Evolutionary conservation across 1,140 invertebrate genomes (phyloP).

Genomic region (Harlomillsia oculata): DNA sequence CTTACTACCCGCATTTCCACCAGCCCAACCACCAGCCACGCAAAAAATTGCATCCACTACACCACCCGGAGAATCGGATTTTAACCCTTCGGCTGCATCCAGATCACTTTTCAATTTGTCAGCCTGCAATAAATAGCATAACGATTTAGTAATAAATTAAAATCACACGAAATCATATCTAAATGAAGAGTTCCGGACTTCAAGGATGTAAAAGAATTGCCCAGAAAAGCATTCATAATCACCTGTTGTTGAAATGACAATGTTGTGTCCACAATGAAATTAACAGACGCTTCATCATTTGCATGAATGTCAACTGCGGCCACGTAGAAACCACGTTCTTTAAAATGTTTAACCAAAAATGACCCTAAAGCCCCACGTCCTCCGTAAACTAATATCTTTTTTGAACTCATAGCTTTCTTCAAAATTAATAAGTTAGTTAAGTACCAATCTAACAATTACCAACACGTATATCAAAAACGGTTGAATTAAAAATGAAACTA

Average conservation of each 20-base stretch:
- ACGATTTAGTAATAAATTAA: background rate
- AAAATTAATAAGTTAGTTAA: no score
- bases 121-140: constrained; percentile 22
- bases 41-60: constrained; percentile 95
- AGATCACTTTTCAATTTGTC: constrained; percentile 35
- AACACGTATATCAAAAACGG: no score
- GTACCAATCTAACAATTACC: no score
- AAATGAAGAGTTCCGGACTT: background rate
- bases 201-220: background rate
- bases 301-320: constrained; percentile 78
- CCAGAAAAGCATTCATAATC: constrained; percentile 19
- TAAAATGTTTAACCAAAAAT: constrained; percentile 14
- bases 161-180: background rate
- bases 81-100: constrained; percentile 17
- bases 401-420: no score
- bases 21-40: constrained; percentile 96
- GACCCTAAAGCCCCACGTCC: constrained; percentile 15
- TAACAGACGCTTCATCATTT: constrained; percentile 83
- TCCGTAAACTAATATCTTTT: constrained; percentile 13
- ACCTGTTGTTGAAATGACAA: constrained; percentile 68
- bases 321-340: constrained; percentile 56
- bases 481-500: no score
- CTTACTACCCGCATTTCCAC: constrained; percentile 14
- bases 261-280: constrained; percentile 69
- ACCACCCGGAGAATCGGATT: no score